Percentiles rank a stretch among this genome's conserved stretches.
phyloP scores from a whole-genome alignment of 2,888 invertebrate species.

The Brachyopa scutellaris region DNA sequence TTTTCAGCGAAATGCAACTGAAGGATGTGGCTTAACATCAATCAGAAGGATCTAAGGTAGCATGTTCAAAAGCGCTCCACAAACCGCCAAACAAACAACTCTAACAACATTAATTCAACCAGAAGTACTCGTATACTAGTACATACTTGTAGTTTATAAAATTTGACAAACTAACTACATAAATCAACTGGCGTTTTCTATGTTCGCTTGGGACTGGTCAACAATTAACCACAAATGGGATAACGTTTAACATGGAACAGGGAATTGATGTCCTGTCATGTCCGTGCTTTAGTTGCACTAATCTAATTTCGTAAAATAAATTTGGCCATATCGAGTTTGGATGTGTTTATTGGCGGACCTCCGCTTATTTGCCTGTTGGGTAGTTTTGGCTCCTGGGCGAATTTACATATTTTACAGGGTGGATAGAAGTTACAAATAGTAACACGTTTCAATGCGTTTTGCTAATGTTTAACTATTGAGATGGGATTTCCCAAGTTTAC shows the following conservation, averaged over 20 bases:
- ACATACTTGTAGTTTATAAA: not conserved
- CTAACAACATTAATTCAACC: constrained; percentile 2
- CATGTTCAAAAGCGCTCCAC: not conserved
- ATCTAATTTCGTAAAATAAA: constrained; percentile 30
- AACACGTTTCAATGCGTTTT: too few species aligned
- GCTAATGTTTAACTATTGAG: too few species aligned
- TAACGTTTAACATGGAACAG: constrained; percentile 9
- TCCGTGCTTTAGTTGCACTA: constrained; percentile 11
- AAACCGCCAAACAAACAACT: not conserved
- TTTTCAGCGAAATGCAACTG: too few species aligned
- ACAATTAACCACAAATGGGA: constrained; percentile 29
- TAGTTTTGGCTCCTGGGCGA: too few species aligned
- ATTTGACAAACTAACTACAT: constrained; percentile 10
- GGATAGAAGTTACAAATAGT: too few species aligned
- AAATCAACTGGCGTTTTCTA: not conserved
- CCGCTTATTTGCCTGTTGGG: not conserved
- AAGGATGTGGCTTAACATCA: too few species aligned
- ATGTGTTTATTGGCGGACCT: not conserved
- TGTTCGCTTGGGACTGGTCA: not conserved
- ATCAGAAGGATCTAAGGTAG: too few species aligned
- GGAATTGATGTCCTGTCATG: constrained; percentile 38
- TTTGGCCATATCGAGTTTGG: not conserved
- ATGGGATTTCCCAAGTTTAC: too few species aligned
- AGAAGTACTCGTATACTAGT: not conserved
- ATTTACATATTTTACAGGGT: too few species aligned